Conservation (phyloP, 1,140 invertebrate genomes). For the Trinorchestia longiramus region DNA sequence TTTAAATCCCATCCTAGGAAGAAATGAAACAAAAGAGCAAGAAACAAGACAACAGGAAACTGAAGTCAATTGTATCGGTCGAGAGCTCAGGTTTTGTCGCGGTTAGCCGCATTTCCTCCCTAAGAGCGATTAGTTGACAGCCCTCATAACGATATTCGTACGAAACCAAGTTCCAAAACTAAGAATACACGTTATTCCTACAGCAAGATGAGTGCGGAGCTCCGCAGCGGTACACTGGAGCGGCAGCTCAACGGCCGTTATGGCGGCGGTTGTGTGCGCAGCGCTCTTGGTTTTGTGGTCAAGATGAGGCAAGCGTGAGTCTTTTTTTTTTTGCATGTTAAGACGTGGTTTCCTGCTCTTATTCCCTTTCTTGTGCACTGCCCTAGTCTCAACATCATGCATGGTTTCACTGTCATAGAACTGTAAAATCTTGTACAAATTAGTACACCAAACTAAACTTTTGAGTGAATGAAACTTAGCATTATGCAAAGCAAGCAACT, state of each 20-base stretch:
- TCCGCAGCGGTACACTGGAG: not conserved
- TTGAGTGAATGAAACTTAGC: not conserved
- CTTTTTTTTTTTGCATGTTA: not conserved
- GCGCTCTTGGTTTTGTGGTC: slow-evolving; percentile 40
- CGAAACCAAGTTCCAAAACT: not conserved
- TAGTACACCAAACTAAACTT: not conserved
- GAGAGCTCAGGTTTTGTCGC: slow-evolving; percentile 43
- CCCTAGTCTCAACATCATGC: not conserved
- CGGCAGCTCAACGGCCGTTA: slow-evolving; percentile 30
- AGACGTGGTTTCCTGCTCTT: slow-evolving; percentile 14
- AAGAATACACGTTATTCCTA: not conserved
- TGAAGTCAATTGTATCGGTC: slow-evolving; percentile 38
- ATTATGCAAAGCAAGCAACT: not conserved
- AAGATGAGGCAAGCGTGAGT: slow-evolving; percentile 43
- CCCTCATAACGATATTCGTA: slow-evolving; percentile 16
- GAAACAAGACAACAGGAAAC: slow-evolving; percentile 38
- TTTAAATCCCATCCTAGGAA: not conserved
- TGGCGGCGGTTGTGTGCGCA: not conserved
- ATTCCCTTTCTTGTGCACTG: not conserved
- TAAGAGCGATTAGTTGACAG: not conserved
- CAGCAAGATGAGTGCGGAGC: not conserved
- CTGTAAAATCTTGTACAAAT: not conserved
- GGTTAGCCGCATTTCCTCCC: slow-evolving; percentile 48
- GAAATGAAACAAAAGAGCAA: slow-evolving; percentile 24
- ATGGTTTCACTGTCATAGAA: not conserved